Evolutionary conservation across 1,140 invertebrate species (phyloP), one percentile per base, ranked within the genome.

Genomic region (Agrilus planipennis): DNA sequence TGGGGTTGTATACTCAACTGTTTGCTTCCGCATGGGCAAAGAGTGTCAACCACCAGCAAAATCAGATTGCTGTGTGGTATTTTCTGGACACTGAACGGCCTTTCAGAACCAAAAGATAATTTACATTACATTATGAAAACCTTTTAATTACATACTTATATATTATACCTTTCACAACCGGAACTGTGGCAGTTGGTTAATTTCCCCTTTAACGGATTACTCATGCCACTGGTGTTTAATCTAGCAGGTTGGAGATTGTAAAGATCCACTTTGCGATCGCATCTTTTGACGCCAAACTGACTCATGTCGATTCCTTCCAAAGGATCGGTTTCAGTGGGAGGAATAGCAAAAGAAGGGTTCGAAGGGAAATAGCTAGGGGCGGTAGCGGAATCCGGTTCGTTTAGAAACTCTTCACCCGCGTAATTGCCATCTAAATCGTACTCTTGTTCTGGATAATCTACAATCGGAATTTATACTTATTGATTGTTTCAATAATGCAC

Each of bases 71-170:
- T 91, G 55, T 89, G 82, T 25, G 80, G 85, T 50, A 92, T 88
- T 65, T 89, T 89, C 55, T 92, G 88, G 9, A 91, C 87, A 62
- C 88, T 91, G 64, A 92, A 93, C 10, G 86, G 86, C 48, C 85
- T 89, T 62, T n/a, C 4, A n/a, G n/a, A n/a, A n/a, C n/a, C n/a
- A n/a, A n/a, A n/a, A n/a, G n/a, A n/a, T n/a, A n/a, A n/a, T n/a
- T n/a, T n/a, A n/a, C n/a, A n/a, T n/a, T n/a, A n/a, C n/a, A n/a
- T n/a, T n/a, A n/a, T n/a, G n/a, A n/a, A n/a, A n/a, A n/a, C n/a
- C n/a, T n/a, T n/a, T n/a, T n/a, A n/a, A n/a, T n/a, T n/a, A n/a
- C n/a, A n/a, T n/a, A n/a, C n/a, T n/a, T n/a, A n/a, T n/a, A n/a
- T n/a, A n/a, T n/a, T 47, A 62, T 66, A 86, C 83, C 87, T 83